These are phyloP conservation scores for Acipenser ruthenus DNA, from an alignment of 2,797 vertebrate genomes.

Conservation along the genomic window DNA sequence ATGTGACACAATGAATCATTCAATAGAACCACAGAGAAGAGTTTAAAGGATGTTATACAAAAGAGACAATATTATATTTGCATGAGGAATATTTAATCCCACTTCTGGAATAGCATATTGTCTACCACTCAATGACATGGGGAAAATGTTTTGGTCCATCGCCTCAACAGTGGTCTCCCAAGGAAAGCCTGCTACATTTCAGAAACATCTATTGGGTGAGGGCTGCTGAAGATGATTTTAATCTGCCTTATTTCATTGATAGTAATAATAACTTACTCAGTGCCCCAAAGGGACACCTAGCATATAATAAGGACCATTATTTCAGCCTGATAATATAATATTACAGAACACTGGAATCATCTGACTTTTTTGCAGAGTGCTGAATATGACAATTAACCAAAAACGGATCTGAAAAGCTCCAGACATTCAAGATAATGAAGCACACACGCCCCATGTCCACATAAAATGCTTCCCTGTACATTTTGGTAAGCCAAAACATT, in stretches of 20 bases:
- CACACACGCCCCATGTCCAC: constrained; percentile 30
- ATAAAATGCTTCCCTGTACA: constrained; percentile 49
- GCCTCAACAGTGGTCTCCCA: no score
- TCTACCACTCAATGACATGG: no score
- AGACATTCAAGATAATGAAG: constrained; percentile 8
- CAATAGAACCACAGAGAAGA: neutral
- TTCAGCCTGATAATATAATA: constrained; percentile 1
- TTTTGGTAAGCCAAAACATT: constrained; percentile 47
- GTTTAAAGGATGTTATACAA: no score
- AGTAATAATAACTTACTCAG: no score
- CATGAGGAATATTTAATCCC: no score
- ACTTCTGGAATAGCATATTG: no score
- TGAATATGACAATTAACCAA: constrained; percentile 15
- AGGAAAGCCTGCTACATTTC: no score
- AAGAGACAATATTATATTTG: no score
- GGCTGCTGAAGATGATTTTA: no score
- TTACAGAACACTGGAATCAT: neutral
- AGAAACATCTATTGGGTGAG: no score
- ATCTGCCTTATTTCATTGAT: no score
- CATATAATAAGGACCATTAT: neutral
- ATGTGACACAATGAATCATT: constrained; percentile 57
- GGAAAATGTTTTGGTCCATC: no score
- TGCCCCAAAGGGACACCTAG: neutral
- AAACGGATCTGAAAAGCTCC: constrained; percentile 17
- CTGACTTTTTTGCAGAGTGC: neutral